Evolutionary conservation across 2,888 invertebrate genomes (phyloP).

Genomic region (Agonum fuliginosum): DNA sequence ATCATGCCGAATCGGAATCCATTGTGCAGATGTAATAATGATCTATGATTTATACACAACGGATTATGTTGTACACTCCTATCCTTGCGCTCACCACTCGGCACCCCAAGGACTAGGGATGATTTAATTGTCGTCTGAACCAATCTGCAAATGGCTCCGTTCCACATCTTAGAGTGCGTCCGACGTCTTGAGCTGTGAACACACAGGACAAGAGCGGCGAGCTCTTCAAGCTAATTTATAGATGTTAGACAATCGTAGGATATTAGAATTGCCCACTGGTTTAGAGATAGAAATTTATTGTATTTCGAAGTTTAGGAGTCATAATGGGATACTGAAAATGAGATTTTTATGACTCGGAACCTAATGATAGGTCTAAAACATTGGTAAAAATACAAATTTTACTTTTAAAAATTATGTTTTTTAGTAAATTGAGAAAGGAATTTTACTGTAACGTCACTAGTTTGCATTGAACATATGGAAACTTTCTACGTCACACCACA

Average conservation of each 20-base stretch:
- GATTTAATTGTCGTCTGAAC: conserved; percentile 68
- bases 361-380: no score
- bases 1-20: no score
- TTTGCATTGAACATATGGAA: no score
- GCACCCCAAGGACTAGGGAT: conserved; percentile 65
- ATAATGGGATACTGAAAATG: no score
- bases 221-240: not conserved
- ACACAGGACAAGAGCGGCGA: not conserved
- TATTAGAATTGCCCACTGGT: not conserved
- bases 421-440: no score
- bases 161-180: conserved; percentile 36
- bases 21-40: conserved; percentile 18
- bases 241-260: not conserved
- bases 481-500: no score
- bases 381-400: no score
- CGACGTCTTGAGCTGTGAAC: conserved; percentile 34
- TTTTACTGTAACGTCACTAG: no score
- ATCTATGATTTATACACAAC: conserved; percentile 47
- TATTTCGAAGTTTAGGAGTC: not conserved
- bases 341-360: no score
- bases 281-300: not conserved
- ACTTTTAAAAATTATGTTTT: no score
- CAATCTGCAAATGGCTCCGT: conserved; percentile 66
- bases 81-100: not conserved
- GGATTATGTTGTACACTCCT: not conserved